Percentiles rank a stretch among this genome's conserved stretches.
Evolutionary conservation across 1,140 invertebrate species (phyloP).

Genomic region (Macrostomum lignano): DNA sequence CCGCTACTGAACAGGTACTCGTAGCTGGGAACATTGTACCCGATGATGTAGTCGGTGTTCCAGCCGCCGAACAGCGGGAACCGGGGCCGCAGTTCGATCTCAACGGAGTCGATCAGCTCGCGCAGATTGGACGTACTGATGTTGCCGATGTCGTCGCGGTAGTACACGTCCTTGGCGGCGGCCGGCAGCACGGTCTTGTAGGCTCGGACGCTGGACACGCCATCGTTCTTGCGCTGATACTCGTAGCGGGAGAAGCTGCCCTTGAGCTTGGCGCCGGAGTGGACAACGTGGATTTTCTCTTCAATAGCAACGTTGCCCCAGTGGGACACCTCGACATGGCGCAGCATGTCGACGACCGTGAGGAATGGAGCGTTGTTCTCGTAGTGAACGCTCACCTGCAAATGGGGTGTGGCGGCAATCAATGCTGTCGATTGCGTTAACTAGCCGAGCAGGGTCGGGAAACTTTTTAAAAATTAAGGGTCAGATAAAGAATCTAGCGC

Average conservation of each 20-base stretch:
- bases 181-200: conserved; percentile 74
- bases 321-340: conserved; percentile 76
- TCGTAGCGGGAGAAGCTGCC: conserved; percentile 81
- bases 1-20: conserved; percentile 63
- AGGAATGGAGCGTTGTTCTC: conserved; percentile 87
- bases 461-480: no score
- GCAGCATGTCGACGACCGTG: conserved; percentile 50
- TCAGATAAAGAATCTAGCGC: no score
- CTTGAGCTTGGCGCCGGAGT: conserved; percentile 65
- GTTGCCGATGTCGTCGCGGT: conserved; percentile 90
- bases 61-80: conserved; percentile 95
- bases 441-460: no score
- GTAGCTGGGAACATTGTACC: conserved; percentile 87
- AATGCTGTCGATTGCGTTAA: no score
- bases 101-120: conserved; percentile 57
- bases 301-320: conserved; percentile 97
- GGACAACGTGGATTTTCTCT: conserved; percentile 61
- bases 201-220: conserved; percentile 54
- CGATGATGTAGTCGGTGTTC: conserved; percentile 81
- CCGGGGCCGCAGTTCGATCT: conserved; percentile 65
- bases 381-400: conserved; percentile 52
- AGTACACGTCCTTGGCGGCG: conserved; percentile 61
- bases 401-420: conserved; percentile 29
- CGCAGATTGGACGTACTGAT: conserved; percentile 84
- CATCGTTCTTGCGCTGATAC: conserved; percentile 59